Conservation (phyloP, 2,888 invertebrate genomes). For the Tachina lurida region DNA sequence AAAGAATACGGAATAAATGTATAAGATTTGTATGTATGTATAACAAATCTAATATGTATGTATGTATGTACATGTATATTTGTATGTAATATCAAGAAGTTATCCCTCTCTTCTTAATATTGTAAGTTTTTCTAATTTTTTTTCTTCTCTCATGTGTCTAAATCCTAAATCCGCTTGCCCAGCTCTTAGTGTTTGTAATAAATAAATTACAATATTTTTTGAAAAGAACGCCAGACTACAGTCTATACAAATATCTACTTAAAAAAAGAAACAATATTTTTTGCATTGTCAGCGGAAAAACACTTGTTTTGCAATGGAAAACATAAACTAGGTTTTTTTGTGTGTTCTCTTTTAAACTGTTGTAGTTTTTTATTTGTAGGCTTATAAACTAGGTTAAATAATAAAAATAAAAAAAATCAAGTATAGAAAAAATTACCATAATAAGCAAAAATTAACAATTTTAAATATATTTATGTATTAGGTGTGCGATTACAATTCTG, state of each 20-base stretch:
- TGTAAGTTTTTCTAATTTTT: neutral
- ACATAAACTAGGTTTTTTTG: neutral
- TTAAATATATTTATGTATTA: neutral
- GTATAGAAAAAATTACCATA: neutral
- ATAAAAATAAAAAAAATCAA: neutral
- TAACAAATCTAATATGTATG: no score
- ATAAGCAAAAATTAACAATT: neutral
- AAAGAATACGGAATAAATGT: neutral
- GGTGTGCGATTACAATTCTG: no score
- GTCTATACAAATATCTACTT: no score
- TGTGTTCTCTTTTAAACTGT: neutral
- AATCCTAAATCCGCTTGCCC: neutral
- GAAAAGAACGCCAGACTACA: no score
- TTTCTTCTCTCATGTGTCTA: neutral
- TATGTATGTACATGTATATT: no score
- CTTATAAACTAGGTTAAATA: slow-evolving; percentile 7
- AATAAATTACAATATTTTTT: no score
- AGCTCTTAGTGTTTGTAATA: neutral
- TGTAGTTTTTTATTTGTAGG: slow-evolving; percentile 1
- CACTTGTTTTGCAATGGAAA: neutral
- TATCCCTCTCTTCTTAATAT: no score
- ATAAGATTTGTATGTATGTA: neutral
- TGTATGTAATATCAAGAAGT: no score
- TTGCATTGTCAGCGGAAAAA: slow-evolving; percentile 20
- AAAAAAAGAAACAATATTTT: neutral